These are phyloP conservation scores for Nasonia giraulti DNA, from an alignment of 1,140 invertebrate species.

Conservation along the genomic window DNA sequence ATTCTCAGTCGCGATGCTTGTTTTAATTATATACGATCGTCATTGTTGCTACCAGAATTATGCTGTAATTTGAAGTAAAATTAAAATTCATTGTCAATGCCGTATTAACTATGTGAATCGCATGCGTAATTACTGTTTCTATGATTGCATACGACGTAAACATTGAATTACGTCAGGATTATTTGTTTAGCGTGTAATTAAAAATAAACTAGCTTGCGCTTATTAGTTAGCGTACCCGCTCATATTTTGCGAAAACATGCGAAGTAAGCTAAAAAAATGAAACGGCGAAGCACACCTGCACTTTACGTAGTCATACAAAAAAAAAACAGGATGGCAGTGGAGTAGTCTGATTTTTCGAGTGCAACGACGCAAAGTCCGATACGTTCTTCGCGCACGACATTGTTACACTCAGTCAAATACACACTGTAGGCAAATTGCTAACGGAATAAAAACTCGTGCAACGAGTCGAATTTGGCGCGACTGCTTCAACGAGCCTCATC, in stretches of 20 bases:
- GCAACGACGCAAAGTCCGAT: constrained; percentile 37
- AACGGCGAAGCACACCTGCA: neutral
- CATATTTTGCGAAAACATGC: too few relatives aligned
- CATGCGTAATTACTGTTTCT: too few relatives aligned
- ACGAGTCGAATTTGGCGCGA: constrained; percentile 41
- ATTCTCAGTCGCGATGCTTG: neutral
- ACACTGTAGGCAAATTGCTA: constrained; percentile 26
- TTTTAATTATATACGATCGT: neutral
- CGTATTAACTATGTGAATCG: too few relatives aligned
- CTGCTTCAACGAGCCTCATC: constrained; percentile 37
- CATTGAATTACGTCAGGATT: too few relatives aligned
- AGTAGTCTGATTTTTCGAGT: constrained; percentile 40
- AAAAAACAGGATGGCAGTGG: neutral
- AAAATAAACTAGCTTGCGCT: too few relatives aligned
- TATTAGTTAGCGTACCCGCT: too few relatives aligned
- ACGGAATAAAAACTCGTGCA: constrained; percentile 42
- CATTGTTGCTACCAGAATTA: neutral
- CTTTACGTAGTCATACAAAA: constrained; percentile 3
- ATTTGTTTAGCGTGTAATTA: too few relatives aligned
- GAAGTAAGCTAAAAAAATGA: neutral
- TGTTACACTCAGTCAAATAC: neutral
- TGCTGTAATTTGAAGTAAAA: too few relatives aligned
- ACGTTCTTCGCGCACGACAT: constrained; percentile 22
- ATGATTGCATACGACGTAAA: too few relatives aligned
- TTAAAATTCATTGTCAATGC: too few relatives aligned